Base-by-base conservation (phyloP, 2,888 invertebrate genomes). In the Podabrus alpinus region DNA sequence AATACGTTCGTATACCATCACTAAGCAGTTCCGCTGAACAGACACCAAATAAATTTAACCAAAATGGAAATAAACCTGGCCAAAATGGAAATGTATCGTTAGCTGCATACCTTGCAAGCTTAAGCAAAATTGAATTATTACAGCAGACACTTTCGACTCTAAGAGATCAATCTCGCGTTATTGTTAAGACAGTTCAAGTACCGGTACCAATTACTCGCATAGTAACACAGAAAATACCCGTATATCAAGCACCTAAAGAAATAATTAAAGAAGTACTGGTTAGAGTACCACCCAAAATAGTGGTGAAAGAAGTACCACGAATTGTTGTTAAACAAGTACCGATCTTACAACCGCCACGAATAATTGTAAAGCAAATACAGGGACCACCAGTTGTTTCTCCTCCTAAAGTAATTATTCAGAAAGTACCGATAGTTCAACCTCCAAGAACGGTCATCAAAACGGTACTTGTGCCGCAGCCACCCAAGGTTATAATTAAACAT, bases 241-340 rank as follows among this genome's bases (percentile, higher is more conserved):
- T 59, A 15, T 24, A 29, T 5, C 69, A 59, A 19, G 61, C 74
- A 64, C 71, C 75, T 3, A 64, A 59, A 69, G 13, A 69, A 21
- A 66, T 75, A 29, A 61, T 75, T 3, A 72, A 69, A 69, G 21
- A 75, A 59, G 66, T 75, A 13, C 60, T 69, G 4, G 17, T 61
- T 17, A 10, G 11, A 11, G 61, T 61, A 61, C 68, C 68, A 17
- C 68, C 68, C 3, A 59, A 45, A 4, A 59, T 45, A 17, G 17
- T 68, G 5, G 59, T 68, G n/a, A 45, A 68, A n/a, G 29, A 59
- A 59, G 59, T 68, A 10, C 68, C 68, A 13, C 15, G 15, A 59
- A n/a, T 59, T 3, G 9, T 68, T 15, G 19, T 17, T 9, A 29
- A 59, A 29, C 17, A 15, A 15, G 16, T 68, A 7, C 59, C 68